phyloP scores from a whole-genome alignment of 1,140 invertebrate genomes.

The Trichonephila clavipes region DNA sequence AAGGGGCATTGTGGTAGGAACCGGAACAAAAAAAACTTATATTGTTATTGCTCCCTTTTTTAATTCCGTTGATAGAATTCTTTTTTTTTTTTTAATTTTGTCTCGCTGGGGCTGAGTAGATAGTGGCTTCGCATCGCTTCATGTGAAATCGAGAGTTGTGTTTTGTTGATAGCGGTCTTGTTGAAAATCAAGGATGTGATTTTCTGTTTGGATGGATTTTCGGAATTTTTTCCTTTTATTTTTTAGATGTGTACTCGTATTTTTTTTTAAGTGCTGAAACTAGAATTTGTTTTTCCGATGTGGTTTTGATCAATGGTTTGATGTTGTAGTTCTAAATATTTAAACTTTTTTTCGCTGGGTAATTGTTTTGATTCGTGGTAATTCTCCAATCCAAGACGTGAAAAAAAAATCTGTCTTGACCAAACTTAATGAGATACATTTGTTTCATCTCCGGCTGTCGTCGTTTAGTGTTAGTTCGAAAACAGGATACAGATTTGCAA shows the following conservation, averaged over 20 bases:
- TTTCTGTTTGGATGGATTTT: neutral
- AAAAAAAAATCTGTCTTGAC: no score
- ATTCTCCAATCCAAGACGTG: no score
- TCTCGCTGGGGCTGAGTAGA: neutral
- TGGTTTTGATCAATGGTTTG: no score
- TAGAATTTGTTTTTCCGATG: no score
- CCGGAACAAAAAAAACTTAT: neutral
- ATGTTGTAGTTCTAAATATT: no score
- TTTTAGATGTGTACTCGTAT: neutral
- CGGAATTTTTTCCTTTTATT: neutral
- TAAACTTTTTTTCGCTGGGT: no score
- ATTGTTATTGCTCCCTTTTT: neutral
- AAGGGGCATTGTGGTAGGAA: neutral
- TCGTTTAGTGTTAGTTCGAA: no score
- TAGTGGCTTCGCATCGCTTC: no score
- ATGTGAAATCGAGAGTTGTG: neutral
- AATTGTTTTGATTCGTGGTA: no score
- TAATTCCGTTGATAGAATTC: neutral
- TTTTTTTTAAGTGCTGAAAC: neutral
- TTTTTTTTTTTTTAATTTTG: neutral
- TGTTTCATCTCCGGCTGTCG: no score
- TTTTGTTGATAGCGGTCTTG: neutral
- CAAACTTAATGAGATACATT: no score
- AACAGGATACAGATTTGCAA: no score
- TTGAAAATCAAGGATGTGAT: neutral